phyloP scores from a whole-genome alignment of 1,140 invertebrate species.

The Heliothis subflexa region DNA sequence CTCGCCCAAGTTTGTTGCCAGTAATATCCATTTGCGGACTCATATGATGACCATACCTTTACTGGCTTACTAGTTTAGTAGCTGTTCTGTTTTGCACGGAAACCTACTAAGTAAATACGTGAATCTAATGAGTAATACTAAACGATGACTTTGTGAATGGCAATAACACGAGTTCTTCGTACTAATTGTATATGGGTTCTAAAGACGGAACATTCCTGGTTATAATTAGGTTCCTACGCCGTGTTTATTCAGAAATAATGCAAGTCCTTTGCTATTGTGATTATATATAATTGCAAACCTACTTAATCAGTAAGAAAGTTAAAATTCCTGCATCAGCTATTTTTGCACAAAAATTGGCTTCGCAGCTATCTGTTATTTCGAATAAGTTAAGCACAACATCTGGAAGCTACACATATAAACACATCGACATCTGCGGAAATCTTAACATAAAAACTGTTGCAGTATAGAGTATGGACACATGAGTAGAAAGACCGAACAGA shows the following conservation, averaged over 20 bases:
- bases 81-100: constrained; percentile 39
- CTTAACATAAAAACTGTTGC: background rate
- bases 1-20: constrained; percentile 37
- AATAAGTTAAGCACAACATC: background rate
- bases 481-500: no score
- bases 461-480: no score
- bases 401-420: background rate
- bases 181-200: constrained; percentile 39
- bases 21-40: constrained; percentile 41
- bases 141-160: constrained; percentile 45
- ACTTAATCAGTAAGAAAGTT: no score
- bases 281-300: no score
- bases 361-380: background rate
- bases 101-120: constrained; percentile 45
- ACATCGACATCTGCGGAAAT: constrained; percentile 15
- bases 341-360: no score
- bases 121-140: constrained; percentile 44
- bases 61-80: constrained; percentile 40
- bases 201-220: background rate
- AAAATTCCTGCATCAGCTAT: no score
- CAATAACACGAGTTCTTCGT: constrained; percentile 38
- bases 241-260: background rate
- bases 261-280: no score
- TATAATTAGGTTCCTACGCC: background rate
- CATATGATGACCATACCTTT: constrained; percentile 46